Base-by-base conservation (phyloP, 2,797 vertebrate species). In the Hippopotamyrus pictus region DNA sequence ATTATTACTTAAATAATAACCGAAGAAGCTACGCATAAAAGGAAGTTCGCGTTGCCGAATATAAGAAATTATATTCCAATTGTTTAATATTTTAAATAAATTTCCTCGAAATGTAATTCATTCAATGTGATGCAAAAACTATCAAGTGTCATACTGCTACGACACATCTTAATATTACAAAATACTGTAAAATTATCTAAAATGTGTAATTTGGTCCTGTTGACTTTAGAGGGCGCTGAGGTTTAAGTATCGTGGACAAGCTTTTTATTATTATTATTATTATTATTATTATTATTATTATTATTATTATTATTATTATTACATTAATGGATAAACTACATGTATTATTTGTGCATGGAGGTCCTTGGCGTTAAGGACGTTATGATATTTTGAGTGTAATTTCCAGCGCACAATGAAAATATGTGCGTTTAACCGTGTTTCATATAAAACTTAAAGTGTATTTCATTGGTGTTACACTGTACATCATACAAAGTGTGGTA, bases 221-320 rank as follows among this genome's bases (percentile, higher is more conserved):
- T 82, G 41, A 82, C 94, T 94, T 94, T 94, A 95, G 95, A 95
- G 95, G 95, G 95, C 94, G 95, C 95, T 93, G 94, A 93, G 93
- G 89, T 88, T 93, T 93, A 91, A 94, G 91, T 1, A 93, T 92
- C 73, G 17, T 46, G 17, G 76, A 82, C 41, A 82, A 46, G 37
- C 12, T 41, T 79, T 79, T 19, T 5, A n/a, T 12, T 0, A 44
- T 41, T 2, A 65, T 65, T 1, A 29, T 65, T 1, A 59, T 59
- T 7, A 59, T 59, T 7, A 62, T 59, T 7, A 25, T 65, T 29
- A 65, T 65, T 29, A 65, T 65, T 29, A 29, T 65, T 29, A 65
- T 29, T 29, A 29, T 5, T 29, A 25, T 25, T 25, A 62, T 25
- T 25, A 25, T 11, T 25, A 62, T 25, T 62, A 62, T 25, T 62